Evolutionary conservation across 92 coral and sea anemone species (phyloP).

Genomic region (Porites evermanni): DNA sequence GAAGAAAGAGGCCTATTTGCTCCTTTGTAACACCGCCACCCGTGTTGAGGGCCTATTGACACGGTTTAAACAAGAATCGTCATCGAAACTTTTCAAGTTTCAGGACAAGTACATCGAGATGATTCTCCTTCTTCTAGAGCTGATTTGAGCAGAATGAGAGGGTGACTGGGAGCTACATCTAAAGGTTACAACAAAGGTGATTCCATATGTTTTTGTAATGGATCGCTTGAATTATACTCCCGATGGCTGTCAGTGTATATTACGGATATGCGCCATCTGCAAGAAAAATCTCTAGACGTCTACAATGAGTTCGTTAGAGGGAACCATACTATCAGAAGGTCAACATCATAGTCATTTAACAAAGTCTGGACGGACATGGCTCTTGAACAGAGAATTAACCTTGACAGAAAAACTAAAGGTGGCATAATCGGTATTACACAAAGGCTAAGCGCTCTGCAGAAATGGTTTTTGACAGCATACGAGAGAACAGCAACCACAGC

Average conservation of each 20-base stretch:
- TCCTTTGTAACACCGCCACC: conserved; percentile 37
- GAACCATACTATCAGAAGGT: conserved; percentile 58
- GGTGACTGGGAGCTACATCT: conserved; percentile 67
- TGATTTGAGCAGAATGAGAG: conserved; percentile 62
- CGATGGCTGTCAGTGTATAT: conserved; percentile 66
- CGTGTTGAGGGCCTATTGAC: conserved; percentile 14
- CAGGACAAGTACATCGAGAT: conserved; percentile 52
- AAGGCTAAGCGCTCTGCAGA: conserved; percentile 47
- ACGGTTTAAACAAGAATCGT: conserved; percentile 31
- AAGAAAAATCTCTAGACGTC: conserved; percentile 39
- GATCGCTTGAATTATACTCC: conserved; percentile 63
- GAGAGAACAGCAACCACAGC: conserved; percentile 51
- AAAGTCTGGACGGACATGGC: conserved; percentile 65
- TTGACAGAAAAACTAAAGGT: conserved; percentile 64
- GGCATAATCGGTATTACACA: conserved; percentile 68
- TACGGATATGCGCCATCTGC: conserved; percentile 45
- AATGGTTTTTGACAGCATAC: conserved; percentile 43
- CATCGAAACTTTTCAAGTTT: conserved; percentile 56
- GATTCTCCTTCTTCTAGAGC: conserved; percentile 51
- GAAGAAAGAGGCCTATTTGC: not conserved
- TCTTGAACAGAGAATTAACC: conserved; percentile 65
- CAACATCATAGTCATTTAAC: conserved; percentile 44
- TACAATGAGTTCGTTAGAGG: conserved; percentile 51
- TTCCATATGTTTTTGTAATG: conserved; percentile 59
- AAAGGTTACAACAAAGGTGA: conserved; percentile 40